Conservation (phyloP, 2,113 vertebrate species). For the Campylorhamphus procurvoides region DNA sequence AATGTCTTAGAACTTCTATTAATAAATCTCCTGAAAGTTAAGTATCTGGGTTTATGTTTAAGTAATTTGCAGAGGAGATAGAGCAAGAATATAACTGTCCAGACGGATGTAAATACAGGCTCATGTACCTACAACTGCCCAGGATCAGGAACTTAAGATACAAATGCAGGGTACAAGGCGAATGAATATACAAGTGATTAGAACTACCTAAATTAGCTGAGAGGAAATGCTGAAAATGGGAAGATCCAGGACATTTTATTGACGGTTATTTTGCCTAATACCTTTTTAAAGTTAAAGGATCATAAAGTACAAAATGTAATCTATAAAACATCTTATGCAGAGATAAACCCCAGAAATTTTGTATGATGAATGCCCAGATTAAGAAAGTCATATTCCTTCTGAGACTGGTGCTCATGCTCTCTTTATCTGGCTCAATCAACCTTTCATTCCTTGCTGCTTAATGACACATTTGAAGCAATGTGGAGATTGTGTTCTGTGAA, state of each 20-base stretch:
- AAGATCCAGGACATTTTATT: not conserved
- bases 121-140: not conserved
- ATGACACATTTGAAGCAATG: not conserved
- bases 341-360: not conserved
- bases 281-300: not conserved
- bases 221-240: not conserved
- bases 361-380: not conserved
- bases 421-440: not conserved
- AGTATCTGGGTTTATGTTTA: not conserved
- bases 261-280: not conserved
- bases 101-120: not conserved
- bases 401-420: not conserved
- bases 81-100: not conserved
- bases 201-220: not conserved
- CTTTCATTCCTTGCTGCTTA: not conserved
- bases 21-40: not conserved
- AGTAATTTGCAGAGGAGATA: not conserved
- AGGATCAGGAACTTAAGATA: not conserved
- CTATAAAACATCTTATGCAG: not conserved
- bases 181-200: not conserved
- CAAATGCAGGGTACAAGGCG: not conserved
- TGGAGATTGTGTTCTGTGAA: not conserved
- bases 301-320: conserved; percentile 3
- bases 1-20: not conserved
- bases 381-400: conserved; percentile 7